Evolutionary conservation across 2,888 invertebrate species (phyloP).

Genomic region (Psylliodes chrysocephalus): DNA sequence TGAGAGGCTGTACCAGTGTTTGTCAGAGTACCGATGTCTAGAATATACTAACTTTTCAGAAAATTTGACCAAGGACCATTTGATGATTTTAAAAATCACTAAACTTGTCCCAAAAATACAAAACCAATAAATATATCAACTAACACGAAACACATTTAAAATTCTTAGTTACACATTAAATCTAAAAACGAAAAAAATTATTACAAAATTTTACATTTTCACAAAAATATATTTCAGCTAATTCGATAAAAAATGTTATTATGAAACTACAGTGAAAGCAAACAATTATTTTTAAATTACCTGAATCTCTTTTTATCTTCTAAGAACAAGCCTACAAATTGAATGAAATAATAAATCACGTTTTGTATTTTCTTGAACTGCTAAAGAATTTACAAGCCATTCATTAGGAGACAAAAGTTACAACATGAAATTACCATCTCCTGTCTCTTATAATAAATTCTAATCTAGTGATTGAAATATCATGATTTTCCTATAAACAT

Average conservation of each 20-base stretch:
- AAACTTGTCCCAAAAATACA: too few relatives aligned
- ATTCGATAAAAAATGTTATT: neutral
- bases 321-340: neutral
- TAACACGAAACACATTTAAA: too few relatives aligned
- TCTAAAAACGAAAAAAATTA: too few relatives aligned
- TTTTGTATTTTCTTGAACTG: neutral
- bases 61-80: too few relatives aligned
- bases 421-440: neutral
- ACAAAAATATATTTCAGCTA: neutral
- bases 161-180: too few relatives aligned
- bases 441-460: neutral
- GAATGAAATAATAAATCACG: neutral
- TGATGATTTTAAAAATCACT: too few relatives aligned
- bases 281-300: neutral
- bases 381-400: neutral
- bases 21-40: too few relatives aligned
- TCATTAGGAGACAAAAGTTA: neutral
- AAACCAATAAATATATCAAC: too few relatives aligned
- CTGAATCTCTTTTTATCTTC: neutral
- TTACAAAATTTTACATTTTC: too few relatives aligned
- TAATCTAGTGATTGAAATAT: neutral
- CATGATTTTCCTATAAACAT: neutral
- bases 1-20: too few relatives aligned
- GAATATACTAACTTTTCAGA: too few relatives aligned
- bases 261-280: conserved; percentile 4